phyloP scores from a whole-genome alignment of 2,797 vertebrate species.

The Benthosema pterotum region DNA sequence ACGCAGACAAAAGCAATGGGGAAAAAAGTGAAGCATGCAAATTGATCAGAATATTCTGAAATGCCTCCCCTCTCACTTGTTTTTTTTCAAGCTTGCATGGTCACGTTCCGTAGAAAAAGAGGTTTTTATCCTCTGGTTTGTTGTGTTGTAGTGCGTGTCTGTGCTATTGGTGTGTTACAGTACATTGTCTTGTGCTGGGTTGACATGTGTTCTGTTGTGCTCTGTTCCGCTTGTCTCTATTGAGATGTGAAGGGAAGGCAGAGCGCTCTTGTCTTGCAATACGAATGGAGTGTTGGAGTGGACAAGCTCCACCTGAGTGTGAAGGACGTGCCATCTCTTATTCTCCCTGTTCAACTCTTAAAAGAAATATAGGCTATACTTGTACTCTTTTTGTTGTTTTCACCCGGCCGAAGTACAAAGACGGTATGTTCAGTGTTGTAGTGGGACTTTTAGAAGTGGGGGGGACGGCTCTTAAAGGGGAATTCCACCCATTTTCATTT shows the following conservation, averaged over 20 bases:
- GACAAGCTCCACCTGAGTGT: too few species aligned
- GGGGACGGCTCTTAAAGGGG: too few species aligned
- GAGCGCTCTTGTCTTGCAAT: slow-evolving; percentile 47
- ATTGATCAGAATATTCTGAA: slow-evolving; percentile 46
- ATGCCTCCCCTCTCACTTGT: slow-evolving; percentile 24
- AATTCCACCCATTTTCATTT: too few species aligned
- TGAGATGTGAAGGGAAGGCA: slow-evolving; percentile 38
- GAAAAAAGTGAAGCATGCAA: slow-evolving; percentile 42
- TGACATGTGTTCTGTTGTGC: neutral
- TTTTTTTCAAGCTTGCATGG: slow-evolving; percentile 16
- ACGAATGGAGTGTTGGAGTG: slow-evolving; percentile 25
- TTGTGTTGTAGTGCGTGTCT: neutral
- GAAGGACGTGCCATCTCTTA: too few species aligned
- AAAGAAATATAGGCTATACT: too few species aligned
- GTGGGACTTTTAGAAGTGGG: too few species aligned
- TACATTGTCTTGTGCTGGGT: too few species aligned
- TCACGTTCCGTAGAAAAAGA: slow-evolving; percentile 16
- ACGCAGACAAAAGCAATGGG: slow-evolving; percentile 23
- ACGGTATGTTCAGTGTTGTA: too few species aligned
- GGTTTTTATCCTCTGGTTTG: slow-evolving; percentile 29
- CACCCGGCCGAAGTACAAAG: too few species aligned
- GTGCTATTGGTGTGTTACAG: too few species aligned
- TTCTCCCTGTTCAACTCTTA: too few species aligned
- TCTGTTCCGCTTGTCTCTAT: slow-evolving; percentile 30
- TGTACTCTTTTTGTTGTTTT: too few species aligned